phyloP scores from a whole-genome alignment of 2,888 invertebrate genomes.

The Mellilla xanthometata region DNA sequence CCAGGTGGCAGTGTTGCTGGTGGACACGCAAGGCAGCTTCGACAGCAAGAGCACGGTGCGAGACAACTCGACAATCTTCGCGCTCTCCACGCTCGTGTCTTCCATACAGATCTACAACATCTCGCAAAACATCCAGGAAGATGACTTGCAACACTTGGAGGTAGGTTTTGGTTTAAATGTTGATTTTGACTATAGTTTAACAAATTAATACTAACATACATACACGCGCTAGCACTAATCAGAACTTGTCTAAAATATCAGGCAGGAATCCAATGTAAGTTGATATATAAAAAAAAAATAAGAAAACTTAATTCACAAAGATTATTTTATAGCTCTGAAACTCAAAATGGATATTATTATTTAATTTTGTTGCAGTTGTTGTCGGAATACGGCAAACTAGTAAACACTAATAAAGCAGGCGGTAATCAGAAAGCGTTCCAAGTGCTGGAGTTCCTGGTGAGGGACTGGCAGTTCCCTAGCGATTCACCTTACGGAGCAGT shows the following conservation, averaged over 20 bases:
- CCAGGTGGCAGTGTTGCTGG: conserved; percentile 89
- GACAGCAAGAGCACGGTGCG: conserved; percentile 96
- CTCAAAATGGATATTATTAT: too few relatives aligned
- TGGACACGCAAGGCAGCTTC: conserved; percentile 96
- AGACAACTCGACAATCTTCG: conserved; percentile 88
- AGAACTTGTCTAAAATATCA: too few relatives aligned
- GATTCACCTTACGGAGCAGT: conserved; percentile 93
- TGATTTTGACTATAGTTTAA: too few relatives aligned
- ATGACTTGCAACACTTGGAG: conserved; percentile 95
- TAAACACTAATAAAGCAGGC: conserved; percentile 82
- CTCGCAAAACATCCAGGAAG: conserved; percentile 95
- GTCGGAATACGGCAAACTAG: conserved; percentile 95
- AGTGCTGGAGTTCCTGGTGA: conserved; percentile 91
- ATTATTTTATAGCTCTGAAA: too few relatives aligned
- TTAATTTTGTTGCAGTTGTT: conserved; percentile 83
- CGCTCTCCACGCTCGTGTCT: conserved; percentile 94
- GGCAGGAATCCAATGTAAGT: too few relatives aligned
- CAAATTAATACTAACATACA: too few relatives aligned
- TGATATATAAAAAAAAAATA: too few relatives aligned
- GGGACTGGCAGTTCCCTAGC: conserved; percentile 98
- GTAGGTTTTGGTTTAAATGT: conserved; percentile 36
- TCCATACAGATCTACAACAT: conserved; percentile 92
- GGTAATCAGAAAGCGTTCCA: conserved; percentile 92
- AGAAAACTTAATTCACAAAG: too few relatives aligned
- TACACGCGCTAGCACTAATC: too few relatives aligned